Evolutionary conservation across 2,888 invertebrate species (phyloP).

Genomic region (Myopa testacea): DNA sequence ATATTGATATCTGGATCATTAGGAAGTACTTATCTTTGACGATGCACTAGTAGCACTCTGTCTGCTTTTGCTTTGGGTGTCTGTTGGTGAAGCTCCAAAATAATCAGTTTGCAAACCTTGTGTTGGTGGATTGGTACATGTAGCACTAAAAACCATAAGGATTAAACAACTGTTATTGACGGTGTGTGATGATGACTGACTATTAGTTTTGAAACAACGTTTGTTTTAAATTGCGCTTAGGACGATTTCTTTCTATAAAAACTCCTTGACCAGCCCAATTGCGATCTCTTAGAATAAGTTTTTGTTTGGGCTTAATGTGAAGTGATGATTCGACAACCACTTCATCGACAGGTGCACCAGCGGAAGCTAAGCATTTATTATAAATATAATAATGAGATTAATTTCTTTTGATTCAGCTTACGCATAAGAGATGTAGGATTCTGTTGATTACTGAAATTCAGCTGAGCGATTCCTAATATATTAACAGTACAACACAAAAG

Average conservation of each 20-base stretch:
- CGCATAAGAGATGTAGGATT: conserved; percentile 13
- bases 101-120: conserved; percentile 64
- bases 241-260: conserved; percentile 53
- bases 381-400: neutral
- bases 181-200: conserved; percentile 9
- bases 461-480: neutral
- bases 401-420: conserved; percentile 12
- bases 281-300: conserved; percentile 44
- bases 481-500: neutral
- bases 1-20: too few relatives aligned
- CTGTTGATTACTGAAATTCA: conserved; percentile 2
- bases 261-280: conserved; percentile 44
- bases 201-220: conserved; percentile 10
- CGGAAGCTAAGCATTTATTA: conserved; percentile 49
- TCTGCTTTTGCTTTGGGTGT: conserved; percentile 47
- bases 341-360: conserved; percentile 67
- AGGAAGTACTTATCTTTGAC: too few relatives aligned
- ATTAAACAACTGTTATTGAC: conserved; percentile 58
- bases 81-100: conserved; percentile 66
- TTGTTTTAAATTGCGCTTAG: conserved; percentile 53
- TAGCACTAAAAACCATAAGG: conserved; percentile 50
- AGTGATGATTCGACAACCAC: conserved; percentile 70
- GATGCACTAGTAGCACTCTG: too few relatives aligned
- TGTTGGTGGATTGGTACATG: conserved; percentile 63
- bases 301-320: conserved; percentile 68